phyloP scores from a whole-genome alignment of 2,113 vertebrate species.

The Macheiramphus alcinus region DNA sequence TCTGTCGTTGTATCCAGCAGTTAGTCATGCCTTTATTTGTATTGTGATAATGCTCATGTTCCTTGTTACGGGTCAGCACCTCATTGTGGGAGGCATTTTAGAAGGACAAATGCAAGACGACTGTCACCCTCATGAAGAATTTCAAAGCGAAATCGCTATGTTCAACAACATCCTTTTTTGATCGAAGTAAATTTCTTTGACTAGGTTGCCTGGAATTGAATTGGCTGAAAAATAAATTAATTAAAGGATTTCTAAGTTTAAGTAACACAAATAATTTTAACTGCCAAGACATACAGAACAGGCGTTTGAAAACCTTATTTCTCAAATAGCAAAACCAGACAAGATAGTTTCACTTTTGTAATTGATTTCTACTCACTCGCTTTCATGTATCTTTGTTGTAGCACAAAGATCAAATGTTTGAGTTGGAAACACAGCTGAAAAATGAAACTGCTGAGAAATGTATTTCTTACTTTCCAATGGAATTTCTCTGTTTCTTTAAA shows the following conservation, averaged over 20 bases:
- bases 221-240: not conserved
- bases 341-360: not conserved
- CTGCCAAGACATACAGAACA: not conserved
- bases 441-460: not conserved
- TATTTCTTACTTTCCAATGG: not conserved
- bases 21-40: not conserved
- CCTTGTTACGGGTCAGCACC: not conserved
- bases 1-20: not conserved
- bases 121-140: not conserved
- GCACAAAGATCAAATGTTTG: not conserved
- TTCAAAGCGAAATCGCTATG: fast-evolving
- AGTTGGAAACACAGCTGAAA: not conserved
- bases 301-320: not conserved
- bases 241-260: not conserved
- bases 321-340: not conserved
- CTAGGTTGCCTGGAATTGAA: not conserved
- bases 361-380: not conserved
- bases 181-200: not conserved
- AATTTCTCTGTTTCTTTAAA: not conserved
- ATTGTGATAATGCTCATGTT: not conserved
- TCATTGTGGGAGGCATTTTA: not conserved
- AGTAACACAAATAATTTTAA: not conserved
- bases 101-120: not conserved
- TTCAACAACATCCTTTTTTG: not conserved
- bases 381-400: not conserved